phyloP scores from a whole-genome alignment of 2,113 vertebrate species.

The Pomatorhinus ruficollis region DNA sequence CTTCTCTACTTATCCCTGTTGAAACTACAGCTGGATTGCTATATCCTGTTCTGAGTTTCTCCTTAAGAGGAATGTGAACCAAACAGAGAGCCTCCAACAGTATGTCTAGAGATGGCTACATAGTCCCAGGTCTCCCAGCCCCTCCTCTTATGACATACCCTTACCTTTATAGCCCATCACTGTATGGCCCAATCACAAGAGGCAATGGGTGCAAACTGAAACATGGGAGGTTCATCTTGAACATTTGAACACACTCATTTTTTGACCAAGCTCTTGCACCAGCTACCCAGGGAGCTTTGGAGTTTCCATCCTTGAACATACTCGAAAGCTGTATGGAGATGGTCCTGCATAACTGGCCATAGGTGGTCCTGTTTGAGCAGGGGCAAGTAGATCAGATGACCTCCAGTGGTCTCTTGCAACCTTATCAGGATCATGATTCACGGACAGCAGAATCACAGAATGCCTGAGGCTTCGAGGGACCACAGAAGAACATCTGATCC shows the following conservation, averaged over 20 bases:
- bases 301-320: background rate
- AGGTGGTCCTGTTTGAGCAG: background rate
- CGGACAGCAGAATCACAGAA: background rate
- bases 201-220: background rate
- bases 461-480: background rate
- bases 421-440: background rate
- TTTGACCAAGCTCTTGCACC: background rate
- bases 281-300: background rate
- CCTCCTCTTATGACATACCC: background rate
- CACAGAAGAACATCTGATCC: background rate
- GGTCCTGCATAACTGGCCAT: background rate
- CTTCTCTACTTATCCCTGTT: background rate
- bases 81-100: background rate
- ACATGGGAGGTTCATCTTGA: background rate
- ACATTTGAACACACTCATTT: background rate
- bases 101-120: background rate
- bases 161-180: background rate
- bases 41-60: background rate
- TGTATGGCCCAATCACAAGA: background rate
- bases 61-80: background rate
- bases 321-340: rapidly evolving
- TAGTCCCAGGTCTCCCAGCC: background rate
- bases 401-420: background rate
- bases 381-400: background rate
- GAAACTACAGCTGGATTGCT: background rate